A percentile compares a stretch with the other conserved stretches of the same genome.
Evolutionary conservation across 30 jellyfish, hydroid and myxozoan genomes (phyloP).

Genomic region (Pelagia noctiluca): DNA sequence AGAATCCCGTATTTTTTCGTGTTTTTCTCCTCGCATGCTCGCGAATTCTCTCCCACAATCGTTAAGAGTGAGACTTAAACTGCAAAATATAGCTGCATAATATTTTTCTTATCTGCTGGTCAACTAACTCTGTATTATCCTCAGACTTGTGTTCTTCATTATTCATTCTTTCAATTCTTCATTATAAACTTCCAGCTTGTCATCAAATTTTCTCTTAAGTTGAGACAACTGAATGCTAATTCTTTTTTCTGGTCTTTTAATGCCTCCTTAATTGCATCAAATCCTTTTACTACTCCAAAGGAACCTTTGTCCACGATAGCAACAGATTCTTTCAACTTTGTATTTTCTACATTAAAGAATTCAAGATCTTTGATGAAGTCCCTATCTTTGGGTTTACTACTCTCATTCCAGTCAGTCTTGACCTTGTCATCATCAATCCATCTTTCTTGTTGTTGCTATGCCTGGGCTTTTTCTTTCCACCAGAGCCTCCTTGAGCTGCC

Average conservation of each 20-base stretch:
- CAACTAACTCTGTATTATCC: slow-evolving; percentile 15
- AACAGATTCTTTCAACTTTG: slow-evolving; percentile 17
- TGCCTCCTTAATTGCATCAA: slow-evolving; percentile 15
- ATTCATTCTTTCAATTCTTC: slow-evolving; percentile 11
- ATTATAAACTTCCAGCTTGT: slow-evolving; percentile 19
- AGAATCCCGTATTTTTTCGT: too few relatives aligned
- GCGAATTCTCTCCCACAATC: too few relatives aligned
- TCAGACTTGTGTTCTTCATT: slow-evolving; percentile 24
- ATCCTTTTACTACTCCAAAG: too few relatives aligned
- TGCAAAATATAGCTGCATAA: too few relatives aligned
- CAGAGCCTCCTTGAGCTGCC: too few relatives aligned
- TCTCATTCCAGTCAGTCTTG: slow-evolving; percentile 7
- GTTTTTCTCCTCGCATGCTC: too few relatives aligned
- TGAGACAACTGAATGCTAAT: slow-evolving; percentile 15
- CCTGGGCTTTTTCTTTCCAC: too few relatives aligned
- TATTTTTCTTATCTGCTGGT: slow-evolving; percentile 19
- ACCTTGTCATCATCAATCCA: slow-evolving; percentile 18
- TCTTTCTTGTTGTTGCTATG: too few relatives aligned
- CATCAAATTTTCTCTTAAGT: slow-evolving; percentile 11
- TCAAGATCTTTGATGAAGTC: slow-evolving; percentile 23
- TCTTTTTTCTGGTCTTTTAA: slow-evolving; percentile 18
- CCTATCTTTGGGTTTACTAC: too few relatives aligned
- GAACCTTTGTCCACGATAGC: slow-evolving; percentile 18
- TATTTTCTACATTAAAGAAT: slow-evolving; percentile 15
- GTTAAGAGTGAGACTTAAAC: too few relatives aligned